A percentile compares a stretch with the other conserved stretches of the same genome.
These are phyloP conservation scores for Molorchus minor DNA, from an alignment of 2,888 invertebrate genomes.

Conservation along the genomic window DNA sequence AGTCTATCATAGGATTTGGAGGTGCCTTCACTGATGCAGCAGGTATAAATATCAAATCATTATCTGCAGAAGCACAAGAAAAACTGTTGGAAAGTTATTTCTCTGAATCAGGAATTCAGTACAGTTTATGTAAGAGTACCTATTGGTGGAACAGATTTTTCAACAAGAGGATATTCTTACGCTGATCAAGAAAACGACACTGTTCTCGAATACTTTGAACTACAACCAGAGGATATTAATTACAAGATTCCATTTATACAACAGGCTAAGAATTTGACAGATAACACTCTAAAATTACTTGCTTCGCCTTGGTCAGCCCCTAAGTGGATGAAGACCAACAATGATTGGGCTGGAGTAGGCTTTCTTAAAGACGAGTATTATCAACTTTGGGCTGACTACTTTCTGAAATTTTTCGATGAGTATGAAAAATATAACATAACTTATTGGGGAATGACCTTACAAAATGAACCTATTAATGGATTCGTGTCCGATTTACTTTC, in stretches of 20 bases:
- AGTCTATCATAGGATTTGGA: constrained; percentile 82
- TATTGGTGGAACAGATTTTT: constrained; percentile 88
- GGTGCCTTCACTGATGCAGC: constrained; percentile 77
- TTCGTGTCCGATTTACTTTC: constrained; percentile 11
- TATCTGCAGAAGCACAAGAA: constrained; percentile 66
- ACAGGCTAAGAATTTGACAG: constrained; percentile 41
- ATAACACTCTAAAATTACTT: constrained; percentile 57
- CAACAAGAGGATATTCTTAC: constrained; percentile 81
- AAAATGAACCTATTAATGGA: constrained; percentile 82
- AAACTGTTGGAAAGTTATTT: constrained; percentile 73
- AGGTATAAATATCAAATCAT: constrained; percentile 73
- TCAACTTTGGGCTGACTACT: constrained; percentile 83
- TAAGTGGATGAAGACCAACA: constrained; percentile 64
- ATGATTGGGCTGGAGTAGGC: constrained; percentile 52
- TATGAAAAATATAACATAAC: constrained; percentile 73
- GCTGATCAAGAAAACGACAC: constrained; percentile 66
- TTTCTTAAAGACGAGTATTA: constrained; percentile 63
- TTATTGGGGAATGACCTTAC: constrained; percentile 86
- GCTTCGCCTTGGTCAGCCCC: constrained; percentile 66
- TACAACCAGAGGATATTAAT: constrained; percentile 68
- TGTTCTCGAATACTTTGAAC: not conserved
- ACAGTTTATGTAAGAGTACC: constrained; percentile 82
- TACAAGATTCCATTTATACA: constrained; percentile 65
- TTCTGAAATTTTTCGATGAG: constrained; percentile 79
- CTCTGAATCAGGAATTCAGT: constrained; percentile 74